phyloP scores from a whole-genome alignment of 2,888 invertebrate genomes.

The Aethes cnicana region DNA sequence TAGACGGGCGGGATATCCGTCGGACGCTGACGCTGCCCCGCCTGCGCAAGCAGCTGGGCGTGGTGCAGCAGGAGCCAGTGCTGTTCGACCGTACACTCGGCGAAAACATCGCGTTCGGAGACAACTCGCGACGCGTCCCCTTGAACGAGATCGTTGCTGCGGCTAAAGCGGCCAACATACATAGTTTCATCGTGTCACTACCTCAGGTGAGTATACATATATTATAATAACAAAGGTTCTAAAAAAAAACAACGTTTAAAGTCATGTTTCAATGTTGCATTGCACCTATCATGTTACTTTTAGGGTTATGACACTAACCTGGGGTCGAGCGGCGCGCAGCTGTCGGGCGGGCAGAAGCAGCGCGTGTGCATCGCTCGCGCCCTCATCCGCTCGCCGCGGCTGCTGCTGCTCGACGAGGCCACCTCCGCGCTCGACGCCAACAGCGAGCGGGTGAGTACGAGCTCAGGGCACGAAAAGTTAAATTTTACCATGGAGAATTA shows the following conservation, averaged over 20 bases:
- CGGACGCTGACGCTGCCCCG: slow-evolving; percentile 84
- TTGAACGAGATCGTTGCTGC: slow-evolving; percentile 89
- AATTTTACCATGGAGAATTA: too few species aligned
- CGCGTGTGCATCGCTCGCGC: slow-evolving; percentile 89
- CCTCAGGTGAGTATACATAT: slow-evolving; percentile 80
- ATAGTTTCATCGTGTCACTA: slow-evolving; percentile 87
- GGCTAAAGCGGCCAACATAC: slow-evolving; percentile 90
- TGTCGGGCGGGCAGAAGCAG: slow-evolving; percentile 89
- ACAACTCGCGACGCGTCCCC: slow-evolving; percentile 85
- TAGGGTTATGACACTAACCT: slow-evolving; percentile 87
- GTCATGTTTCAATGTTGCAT: too few species aligned
- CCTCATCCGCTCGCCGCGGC: slow-evolving; percentile 84
- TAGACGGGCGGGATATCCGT: slow-evolving; percentile 83
- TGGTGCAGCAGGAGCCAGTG: slow-evolving; percentile 93
- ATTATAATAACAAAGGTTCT: too few species aligned
- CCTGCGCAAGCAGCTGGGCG: slow-evolving; percentile 88
- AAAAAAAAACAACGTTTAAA: too few species aligned
- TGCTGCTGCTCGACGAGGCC: slow-evolving; percentile 86
- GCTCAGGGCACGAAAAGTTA: slow-evolving; percentile 85
- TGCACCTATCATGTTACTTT: slow-evolving; percentile 5
- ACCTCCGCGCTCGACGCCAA: slow-evolving; percentile 86
- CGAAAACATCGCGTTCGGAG: slow-evolving; percentile 94
- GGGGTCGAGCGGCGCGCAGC: slow-evolving; percentile 86
- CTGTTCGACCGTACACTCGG: slow-evolving; percentile 91
- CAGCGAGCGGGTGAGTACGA: slow-evolving; percentile 83